These are phyloP conservation scores for Drosophila pruinosa DNA, from an alignment of 1,140 invertebrate species.

Conservation along the genomic window DNA sequence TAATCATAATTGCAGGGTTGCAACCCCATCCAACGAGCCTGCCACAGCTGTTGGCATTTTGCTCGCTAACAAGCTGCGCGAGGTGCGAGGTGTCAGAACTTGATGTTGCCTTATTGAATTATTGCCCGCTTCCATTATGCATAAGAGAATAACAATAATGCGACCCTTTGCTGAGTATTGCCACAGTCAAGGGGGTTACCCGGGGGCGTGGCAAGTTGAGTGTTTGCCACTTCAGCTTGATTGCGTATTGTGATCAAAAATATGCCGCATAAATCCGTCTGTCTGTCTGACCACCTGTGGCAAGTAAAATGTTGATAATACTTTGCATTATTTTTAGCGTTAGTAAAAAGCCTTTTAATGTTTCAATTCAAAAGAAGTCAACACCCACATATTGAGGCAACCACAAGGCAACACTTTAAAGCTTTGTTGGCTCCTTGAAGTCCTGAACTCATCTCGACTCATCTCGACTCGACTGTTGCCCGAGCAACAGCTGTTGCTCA, in stretches of 20 bases:
- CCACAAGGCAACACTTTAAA: slow-evolving; percentile 70
- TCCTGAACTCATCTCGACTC: slow-evolving; percentile 34
- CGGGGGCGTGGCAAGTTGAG: slow-evolving; percentile 44
- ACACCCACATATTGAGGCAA: slow-evolving; percentile 38
- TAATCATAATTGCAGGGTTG: slow-evolving; percentile 20
- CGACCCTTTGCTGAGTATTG: slow-evolving; percentile 18
- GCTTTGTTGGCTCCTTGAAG: slow-evolving; percentile 36
- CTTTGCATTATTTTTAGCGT: slow-evolving; percentile 18
- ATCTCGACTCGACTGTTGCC: slow-evolving; percentile 36
- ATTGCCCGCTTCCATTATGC: slow-evolving; percentile 42
- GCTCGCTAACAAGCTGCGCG: slow-evolving; percentile 27
- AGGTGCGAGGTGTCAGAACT: slow-evolving; percentile 63
- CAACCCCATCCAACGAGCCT: slow-evolving; percentile 59
- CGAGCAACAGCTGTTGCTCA: slow-evolving; percentile 71
- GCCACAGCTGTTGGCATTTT: slow-evolving; percentile 69
- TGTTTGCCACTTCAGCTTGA: slow-evolving; percentile 43
- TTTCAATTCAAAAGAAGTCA: slow-evolving; percentile 20
- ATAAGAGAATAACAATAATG: slow-evolving; percentile 48
- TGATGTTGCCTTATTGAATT: slow-evolving; percentile 75
- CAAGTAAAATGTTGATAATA: not conserved
- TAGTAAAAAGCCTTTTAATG: slow-evolving; percentile 38
- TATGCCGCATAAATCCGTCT: slow-evolving; percentile 22
- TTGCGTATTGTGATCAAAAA: slow-evolving; percentile 45
- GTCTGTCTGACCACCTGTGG: not conserved
- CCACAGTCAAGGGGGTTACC: slow-evolving; percentile 29